These are phyloP conservation scores for Achroia grisella DNA, from an alignment of 1,140 invertebrate genomes.

Conservation along the genomic window DNA sequence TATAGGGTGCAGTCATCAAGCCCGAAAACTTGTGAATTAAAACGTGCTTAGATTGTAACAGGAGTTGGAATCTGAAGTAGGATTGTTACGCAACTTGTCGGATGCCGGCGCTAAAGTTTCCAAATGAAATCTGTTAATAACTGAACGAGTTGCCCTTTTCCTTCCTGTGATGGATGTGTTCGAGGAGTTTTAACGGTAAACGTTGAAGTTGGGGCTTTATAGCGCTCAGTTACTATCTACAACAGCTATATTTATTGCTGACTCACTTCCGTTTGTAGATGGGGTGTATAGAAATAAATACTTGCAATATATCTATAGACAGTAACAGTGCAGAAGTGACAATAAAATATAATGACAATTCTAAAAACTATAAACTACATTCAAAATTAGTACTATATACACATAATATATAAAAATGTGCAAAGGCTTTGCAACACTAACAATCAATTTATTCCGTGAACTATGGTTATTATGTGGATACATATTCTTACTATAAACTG, in stretches of 20 bases:
- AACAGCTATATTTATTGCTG: slow-evolving; percentile 10
- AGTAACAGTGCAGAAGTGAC: no score
- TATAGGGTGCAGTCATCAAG: slow-evolving; percentile 53
- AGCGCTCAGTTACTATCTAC: background rate
- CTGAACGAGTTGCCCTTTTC: slow-evolving; percentile 10
- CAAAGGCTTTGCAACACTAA: no score
- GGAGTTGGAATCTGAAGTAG: slow-evolving; percentile 23
- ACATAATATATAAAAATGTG: no score
- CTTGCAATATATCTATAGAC: no score
- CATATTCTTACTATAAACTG: no score
- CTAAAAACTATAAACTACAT: no score
- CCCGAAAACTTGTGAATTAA: slow-evolving; percentile 64
- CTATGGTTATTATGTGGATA: no score
- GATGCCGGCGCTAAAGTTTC: slow-evolving; percentile 12
- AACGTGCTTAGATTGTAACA: slow-evolving; percentile 59
- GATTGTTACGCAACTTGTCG: slow-evolving; percentile 24
- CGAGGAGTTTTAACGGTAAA: background rate
- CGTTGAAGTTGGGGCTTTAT: no score
- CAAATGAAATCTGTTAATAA: slow-evolving; percentile 31
- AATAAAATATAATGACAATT: no score
- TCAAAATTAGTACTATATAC: no score
- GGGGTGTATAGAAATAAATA: no score
- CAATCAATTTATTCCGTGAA: no score
- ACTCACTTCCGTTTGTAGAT: background rate
- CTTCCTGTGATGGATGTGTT: background rate